These are phyloP conservation scores for Phymanthus crucifer DNA, from an alignment of 92 coral and sea anemone species.

Conservation along the genomic window DNA sequence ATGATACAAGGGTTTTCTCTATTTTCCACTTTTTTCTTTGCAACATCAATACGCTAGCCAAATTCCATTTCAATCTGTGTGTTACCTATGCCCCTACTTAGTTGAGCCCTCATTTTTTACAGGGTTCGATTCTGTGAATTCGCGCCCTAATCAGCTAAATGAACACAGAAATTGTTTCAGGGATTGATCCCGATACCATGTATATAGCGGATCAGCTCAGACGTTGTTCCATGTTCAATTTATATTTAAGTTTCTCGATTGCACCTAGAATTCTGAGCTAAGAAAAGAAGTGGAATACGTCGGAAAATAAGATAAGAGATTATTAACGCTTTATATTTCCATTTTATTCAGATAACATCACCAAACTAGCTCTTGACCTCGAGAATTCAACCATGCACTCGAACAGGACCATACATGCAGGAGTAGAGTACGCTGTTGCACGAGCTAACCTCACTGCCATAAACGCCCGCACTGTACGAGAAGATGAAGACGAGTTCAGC, in stretches of 20 bases:
- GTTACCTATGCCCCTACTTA: too few relatives aligned
- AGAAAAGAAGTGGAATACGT: not conserved
- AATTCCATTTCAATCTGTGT: too few relatives aligned
- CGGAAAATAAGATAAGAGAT: not conserved
- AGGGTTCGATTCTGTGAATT: too few relatives aligned
- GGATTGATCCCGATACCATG: too few relatives aligned
- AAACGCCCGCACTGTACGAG: constrained; percentile 33
- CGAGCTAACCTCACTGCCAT: constrained; percentile 25
- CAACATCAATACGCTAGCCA: too few relatives aligned
- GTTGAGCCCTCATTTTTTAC: too few relatives aligned
- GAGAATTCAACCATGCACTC: constrained; percentile 50
- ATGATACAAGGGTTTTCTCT: too few relatives aligned
- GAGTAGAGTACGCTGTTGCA: constrained; percentile 16
- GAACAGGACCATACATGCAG: constrained; percentile 24
- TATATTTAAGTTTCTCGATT: not conserved
- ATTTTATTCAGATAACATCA: constrained; percentile 18
- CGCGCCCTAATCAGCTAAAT: too few relatives aligned
- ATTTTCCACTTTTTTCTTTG: too few relatives aligned
- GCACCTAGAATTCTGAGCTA: not conserved
- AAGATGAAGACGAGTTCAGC: constrained; percentile 31
- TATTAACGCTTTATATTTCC: not conserved
- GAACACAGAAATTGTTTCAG: too few relatives aligned
- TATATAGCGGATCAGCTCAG: too few relatives aligned
- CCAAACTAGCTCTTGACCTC: constrained; percentile 23
- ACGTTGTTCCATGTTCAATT: too few relatives aligned